phyloP scores from a whole-genome alignment of 2,113 vertebrate genomes.

The Brachyhypopomus occidentalis region DNA sequence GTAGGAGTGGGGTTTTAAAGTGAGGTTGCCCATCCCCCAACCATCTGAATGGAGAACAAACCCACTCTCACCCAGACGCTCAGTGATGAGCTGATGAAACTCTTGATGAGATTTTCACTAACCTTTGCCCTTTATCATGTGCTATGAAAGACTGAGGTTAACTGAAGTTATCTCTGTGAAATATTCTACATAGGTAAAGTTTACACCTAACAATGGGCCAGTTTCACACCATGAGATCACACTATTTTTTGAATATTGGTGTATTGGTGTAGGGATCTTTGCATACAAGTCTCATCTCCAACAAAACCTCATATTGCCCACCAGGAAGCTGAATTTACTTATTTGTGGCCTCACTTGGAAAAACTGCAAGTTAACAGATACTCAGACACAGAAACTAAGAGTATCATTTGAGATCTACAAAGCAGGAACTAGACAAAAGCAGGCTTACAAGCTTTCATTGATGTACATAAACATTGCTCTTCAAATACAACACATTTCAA shows the following conservation, averaged over 20 bases:
- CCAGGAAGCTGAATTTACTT: neutral
- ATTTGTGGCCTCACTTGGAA: no score
- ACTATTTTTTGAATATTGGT: no score
- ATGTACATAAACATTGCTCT: neutral
- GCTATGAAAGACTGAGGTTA: slow-evolving; percentile 24
- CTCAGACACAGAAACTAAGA: neutral
- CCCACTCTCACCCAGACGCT: neutral
- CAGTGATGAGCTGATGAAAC: slow-evolving; percentile 7
- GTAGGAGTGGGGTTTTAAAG: slow-evolving; percentile 38
- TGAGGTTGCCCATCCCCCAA: neutral
- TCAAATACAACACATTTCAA: neutral
- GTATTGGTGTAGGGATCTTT: neutral
- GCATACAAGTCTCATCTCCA: neutral
- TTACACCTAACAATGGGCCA: slow-evolving; percentile 1
- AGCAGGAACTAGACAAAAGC: neutral
- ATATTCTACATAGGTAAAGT: neutral
- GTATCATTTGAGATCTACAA: neutral
- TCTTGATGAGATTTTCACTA: slow-evolving; percentile 49
- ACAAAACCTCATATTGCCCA: neutral
- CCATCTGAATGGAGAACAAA: neutral
- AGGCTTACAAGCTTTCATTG: neutral
- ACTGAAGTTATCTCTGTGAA: neutral
- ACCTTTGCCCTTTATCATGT: slow-evolving; percentile 40
- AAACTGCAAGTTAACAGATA: neutral
- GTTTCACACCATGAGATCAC: neutral